Evolutionary conservation across 1,140 invertebrate species (phyloP).

Genomic region (Sitodiplosis mosellana): DNA sequence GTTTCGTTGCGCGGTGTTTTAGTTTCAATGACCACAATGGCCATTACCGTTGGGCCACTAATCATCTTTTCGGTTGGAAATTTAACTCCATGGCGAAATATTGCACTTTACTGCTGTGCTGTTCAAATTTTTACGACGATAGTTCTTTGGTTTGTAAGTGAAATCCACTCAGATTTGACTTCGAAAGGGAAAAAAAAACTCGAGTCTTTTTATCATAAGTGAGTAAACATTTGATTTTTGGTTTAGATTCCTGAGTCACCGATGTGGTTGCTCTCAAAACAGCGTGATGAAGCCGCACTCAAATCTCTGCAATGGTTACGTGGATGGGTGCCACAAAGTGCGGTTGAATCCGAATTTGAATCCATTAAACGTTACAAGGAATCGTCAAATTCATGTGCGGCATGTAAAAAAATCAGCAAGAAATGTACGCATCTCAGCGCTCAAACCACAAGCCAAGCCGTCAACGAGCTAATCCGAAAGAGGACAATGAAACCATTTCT

Average conservation of each 20-base stretch:
- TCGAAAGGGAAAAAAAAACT: too few relatives aligned
- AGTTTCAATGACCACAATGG: conserved; percentile 40
- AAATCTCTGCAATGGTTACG: conserved; percentile 29
- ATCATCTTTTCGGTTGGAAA: conserved; percentile 41
- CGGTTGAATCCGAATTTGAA: conserved; percentile 28
- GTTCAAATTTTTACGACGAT: conserved; percentile 38
- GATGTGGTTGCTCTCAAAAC: conserved; percentile 36
- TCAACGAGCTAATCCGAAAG: conserved; percentile 27
- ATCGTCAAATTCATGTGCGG: conserved; percentile 4
- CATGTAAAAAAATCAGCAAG: conserved; percentile 2
- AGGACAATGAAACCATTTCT: conserved; percentile 29
- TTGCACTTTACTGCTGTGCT: conserved; percentile 36
- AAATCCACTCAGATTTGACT: too few relatives aligned
- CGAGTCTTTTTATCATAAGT: too few relatives aligned
- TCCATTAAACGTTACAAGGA: conserved; percentile 16
- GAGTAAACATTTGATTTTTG: too few relatives aligned
- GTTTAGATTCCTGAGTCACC: conserved; percentile 45
- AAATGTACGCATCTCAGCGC: conserved; percentile 2
- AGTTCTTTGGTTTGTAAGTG: conserved; percentile 34
- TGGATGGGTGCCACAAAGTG: conserved; percentile 28
- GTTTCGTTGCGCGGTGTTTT: conserved; percentile 45
- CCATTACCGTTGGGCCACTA: conserved; percentile 41
- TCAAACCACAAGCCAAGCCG: conserved; percentile 4
- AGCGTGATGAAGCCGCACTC: conserved; percentile 27
- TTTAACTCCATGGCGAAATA: conserved; percentile 39